phyloP scores from a whole-genome alignment of 1,140 invertebrate species.

The Danaus melanippus region DNA sequence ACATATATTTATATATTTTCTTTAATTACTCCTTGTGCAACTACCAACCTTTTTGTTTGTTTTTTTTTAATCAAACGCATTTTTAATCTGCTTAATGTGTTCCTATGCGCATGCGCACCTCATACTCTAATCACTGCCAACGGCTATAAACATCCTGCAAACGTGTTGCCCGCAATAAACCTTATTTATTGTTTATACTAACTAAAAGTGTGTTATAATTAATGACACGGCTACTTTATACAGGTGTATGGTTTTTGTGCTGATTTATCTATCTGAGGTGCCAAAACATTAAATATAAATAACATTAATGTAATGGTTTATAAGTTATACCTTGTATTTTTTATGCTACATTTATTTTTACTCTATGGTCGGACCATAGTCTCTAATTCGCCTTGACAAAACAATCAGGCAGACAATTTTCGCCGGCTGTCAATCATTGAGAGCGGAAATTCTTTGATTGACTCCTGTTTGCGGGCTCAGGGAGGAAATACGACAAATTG shows the following conservation, averaged over 20 bases:
- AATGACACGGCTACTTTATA: conserved; percentile 8
- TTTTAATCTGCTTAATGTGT: conserved; percentile 2
- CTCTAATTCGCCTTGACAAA: conserved; percentile 13
- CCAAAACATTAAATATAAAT: not conserved
- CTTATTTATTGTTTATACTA: conserved; percentile 11
- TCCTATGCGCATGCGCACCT: conserved; percentile 2
- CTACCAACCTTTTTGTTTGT: not conserved
- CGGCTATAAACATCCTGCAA: conserved; percentile 6
- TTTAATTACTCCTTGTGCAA: not conserved
- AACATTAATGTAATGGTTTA: not conserved
- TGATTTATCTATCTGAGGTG: not conserved
- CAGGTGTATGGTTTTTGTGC: not conserved
- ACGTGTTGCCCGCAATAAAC: conserved; percentile 9
- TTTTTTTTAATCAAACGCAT: not conserved
- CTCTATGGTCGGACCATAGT: not conserved
- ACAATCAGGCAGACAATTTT: conserved; percentile 26
- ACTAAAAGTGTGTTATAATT: conserved; percentile 14
- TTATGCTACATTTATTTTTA: not conserved
- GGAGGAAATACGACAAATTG: conserved; percentile 26
- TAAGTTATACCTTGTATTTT: not conserved
- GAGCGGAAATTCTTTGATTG: conserved; percentile 35
- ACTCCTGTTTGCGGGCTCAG: conserved; percentile 25
- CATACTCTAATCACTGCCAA: conserved; percentile 9
- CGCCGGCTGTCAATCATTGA: conserved; percentile 24
- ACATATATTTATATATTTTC: conserved; percentile 5